Percentiles rank a stretch among this genome's conserved stretches.
Conservation (phyloP, 92 coral and sea anemone species). For the Parazoanthus darwini region DNA sequence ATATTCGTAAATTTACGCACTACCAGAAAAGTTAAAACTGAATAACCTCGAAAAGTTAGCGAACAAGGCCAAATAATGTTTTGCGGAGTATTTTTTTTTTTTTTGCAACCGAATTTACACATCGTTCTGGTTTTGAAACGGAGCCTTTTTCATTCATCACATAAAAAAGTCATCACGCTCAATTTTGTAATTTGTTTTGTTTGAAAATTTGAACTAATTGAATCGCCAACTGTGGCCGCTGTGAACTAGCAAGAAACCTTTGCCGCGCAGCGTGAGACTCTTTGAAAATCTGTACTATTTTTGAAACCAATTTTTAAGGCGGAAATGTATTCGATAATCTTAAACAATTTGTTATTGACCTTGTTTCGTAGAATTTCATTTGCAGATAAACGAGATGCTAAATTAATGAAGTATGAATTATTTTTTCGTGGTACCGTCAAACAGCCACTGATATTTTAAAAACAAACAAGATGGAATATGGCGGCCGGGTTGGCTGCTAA, state of each 20-base stretch:
- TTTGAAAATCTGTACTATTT: constrained; percentile 4
- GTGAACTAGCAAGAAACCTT: not conserved
- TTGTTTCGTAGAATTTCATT: constrained; percentile 17
- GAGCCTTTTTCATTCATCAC: not conserved
- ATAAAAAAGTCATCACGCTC: not conserved
- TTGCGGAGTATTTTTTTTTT: not conserved
- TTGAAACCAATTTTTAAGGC: not conserved
- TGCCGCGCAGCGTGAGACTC: constrained; percentile 5
- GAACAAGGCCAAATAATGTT: no score
- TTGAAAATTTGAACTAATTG: constrained; percentile 2
- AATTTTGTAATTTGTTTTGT: not conserved
- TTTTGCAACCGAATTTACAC: not conserved
- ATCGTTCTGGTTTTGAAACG: not conserved
- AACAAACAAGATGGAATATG: not conserved
- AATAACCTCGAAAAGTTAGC: no score
- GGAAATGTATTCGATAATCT: not conserved
- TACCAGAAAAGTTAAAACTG: no score
- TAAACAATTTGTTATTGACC: not conserved
- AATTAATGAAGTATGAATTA: not conserved
- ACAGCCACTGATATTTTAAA: not conserved
- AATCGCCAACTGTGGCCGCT: constrained; percentile 25
- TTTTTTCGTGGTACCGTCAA: not conserved
- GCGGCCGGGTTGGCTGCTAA: not conserved
- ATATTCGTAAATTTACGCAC: not conserved
- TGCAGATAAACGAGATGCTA: not conserved